phyloP scores from a whole-genome alignment of 2,888 invertebrate species.

The Ommatoiulus sabulosus region DNA sequence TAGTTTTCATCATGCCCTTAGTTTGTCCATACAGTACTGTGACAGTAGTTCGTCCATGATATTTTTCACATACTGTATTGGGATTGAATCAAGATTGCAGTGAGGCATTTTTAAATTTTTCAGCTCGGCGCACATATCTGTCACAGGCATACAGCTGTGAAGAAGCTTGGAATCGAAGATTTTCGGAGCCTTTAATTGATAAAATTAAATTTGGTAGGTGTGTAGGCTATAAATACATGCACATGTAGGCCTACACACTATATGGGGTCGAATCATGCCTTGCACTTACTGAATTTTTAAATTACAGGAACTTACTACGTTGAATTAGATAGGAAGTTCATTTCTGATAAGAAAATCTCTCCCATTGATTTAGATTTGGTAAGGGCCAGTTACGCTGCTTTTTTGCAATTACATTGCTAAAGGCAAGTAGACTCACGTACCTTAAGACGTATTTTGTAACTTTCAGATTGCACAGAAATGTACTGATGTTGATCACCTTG shows the following conservation, averaged over 20 bases:
- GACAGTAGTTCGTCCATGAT: not conserved
- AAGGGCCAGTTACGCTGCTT: conserved; percentile 59
- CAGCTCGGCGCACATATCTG: conserved; percentile 13
- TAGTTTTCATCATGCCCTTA: not conserved
- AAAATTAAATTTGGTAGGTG: conserved; percentile 53
- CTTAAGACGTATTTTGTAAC: no score
- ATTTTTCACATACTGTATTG: not conserved
- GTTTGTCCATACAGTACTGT: no score
- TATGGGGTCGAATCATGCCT: no score
- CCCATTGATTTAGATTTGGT: conserved; percentile 85
- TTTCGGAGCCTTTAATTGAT: conserved; percentile 45
- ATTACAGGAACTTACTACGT: not conserved
- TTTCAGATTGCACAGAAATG: conserved; percentile 77
- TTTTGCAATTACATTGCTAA: not conserved
- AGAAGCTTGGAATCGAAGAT: conserved; percentile 26
- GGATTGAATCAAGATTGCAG: not conserved
- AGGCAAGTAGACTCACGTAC: conserved; percentile 55
- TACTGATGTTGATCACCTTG: conserved; percentile 72
- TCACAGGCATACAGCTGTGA: conserved; percentile 49
- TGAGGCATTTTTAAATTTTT: not conserved
- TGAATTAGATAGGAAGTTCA: not conserved
- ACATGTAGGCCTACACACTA: no score
- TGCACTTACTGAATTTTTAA: no score
- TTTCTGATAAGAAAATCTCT: conserved; percentile 74
- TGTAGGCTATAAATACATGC: not conserved